Base-by-base conservation (phyloP, 1,140 invertebrate genomes). In the Trichonephila inaurata region DNA sequence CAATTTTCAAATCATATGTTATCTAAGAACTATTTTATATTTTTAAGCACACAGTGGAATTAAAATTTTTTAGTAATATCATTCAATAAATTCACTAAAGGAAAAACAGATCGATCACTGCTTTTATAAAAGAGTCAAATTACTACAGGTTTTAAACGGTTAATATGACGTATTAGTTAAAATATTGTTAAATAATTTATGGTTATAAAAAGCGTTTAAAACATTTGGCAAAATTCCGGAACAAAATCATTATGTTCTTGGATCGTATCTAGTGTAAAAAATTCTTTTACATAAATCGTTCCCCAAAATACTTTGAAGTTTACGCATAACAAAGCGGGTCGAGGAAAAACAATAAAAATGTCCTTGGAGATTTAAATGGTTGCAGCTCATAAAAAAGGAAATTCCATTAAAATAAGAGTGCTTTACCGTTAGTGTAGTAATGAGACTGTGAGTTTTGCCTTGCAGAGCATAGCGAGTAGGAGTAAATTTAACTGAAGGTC, bases 391-490 rank as follows among this genome's bases (percentile, higher is more conserved):
- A 66, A 89, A 89, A 89, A 77, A 89, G 66, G 7, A 72, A 89
- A 77, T 72, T 89, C n/a, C 88, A 89, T 89, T 89, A 58, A 51
- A 72, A n/a, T 18, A 62, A 89, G 88, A 89, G 88, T 64, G 58
- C 66, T 89, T 77, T 89, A 72, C 40, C 40, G n/a, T 72, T 72
- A 89, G 88, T 89, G 58, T 64, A 58, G 58, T 64, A 58, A 51
- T 72, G 64, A 62, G 44, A 28, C 58, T 12, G 28, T 28, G 28
- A 89, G 44, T 89, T 89, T 72, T 89, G 64, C 21, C 40, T 72
- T 16, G 44, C 24, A 77, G 72, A 89, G 58, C 28, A 72, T 24
- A 89, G 72, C 24, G 40, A 51, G n/a, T 28, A 58, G 1, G 66
- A 14, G 62, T 89, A 28, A 69, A 72, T 44, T 72, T 69, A 60